These are phyloP conservation scores for Falco columbarius DNA, from an alignment of 2,797 vertebrate species.

Conservation along the genomic window DNA sequence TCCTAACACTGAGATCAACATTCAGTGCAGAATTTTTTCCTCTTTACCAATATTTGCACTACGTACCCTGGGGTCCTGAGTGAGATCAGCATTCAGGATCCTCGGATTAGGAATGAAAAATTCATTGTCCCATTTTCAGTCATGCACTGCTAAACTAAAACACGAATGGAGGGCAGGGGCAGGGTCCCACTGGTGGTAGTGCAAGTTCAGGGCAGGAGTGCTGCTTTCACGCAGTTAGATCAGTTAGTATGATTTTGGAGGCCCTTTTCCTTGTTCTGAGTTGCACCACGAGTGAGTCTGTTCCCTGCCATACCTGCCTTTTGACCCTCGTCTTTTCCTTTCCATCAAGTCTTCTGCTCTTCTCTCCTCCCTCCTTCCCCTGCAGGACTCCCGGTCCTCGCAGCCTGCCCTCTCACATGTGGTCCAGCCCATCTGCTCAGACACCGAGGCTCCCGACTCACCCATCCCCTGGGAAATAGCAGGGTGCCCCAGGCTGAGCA, in stretches of 20 bases:
- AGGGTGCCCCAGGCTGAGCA: accelerated
- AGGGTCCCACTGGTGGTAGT: background rate
- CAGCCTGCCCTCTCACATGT: accelerated
- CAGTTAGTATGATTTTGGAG: accelerated
- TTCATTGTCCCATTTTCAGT: background rate
- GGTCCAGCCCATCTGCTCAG: background rate
- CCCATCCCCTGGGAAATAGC: background rate
- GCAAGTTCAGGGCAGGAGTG: background rate
- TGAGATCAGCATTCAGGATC: background rate
- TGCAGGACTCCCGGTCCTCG: background rate
- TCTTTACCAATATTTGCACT: background rate
- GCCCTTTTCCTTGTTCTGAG: background rate
- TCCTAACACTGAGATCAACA: background rate
- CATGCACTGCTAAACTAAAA: accelerated
- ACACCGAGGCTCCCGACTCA: accelerated
- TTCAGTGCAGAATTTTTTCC: background rate
- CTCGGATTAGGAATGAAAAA: background rate
- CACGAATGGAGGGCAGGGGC: accelerated
- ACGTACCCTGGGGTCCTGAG: accelerated
- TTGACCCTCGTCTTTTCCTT: background rate
- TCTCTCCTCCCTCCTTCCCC: background rate
- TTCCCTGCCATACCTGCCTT: background rate
- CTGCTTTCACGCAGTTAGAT: background rate
- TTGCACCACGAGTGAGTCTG: background rate
- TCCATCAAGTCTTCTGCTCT: background rate